These are phyloP conservation scores for Ephialtes manifestator DNA, from an alignment of 2,888 invertebrate genomes.

Conservation along the genomic window DNA sequence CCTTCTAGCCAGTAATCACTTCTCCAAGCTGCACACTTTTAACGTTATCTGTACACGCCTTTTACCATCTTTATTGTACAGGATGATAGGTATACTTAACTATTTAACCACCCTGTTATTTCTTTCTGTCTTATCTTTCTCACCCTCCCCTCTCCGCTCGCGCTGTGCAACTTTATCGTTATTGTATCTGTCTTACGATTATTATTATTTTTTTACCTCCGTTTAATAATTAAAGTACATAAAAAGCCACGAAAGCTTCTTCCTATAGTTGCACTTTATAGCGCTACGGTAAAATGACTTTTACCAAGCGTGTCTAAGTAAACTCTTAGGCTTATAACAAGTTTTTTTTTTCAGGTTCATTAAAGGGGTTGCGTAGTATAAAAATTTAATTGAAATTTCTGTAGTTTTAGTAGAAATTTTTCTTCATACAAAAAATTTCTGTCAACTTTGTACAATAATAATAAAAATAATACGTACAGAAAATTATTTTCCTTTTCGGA, in stretches of 20 bases:
- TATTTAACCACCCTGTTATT: conserved; percentile 30
- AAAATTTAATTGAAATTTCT: not conserved
- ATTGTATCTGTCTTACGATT: not conserved
- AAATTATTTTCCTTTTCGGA: no score
- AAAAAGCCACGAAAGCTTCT: not conserved
- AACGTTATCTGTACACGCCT: conserved; percentile 24
- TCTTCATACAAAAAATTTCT: not conserved
- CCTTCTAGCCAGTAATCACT: conserved; percentile 21
- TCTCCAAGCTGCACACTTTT: not conserved
- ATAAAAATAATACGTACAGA: no score
- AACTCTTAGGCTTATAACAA: not conserved
- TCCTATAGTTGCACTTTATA: not conserved
- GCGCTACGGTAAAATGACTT: not conserved
- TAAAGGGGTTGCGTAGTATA: not conserved
- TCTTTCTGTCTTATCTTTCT: conserved; percentile 8
- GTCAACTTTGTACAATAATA: no score
- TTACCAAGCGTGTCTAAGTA: not conserved
- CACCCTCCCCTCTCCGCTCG: not conserved
- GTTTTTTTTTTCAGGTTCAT: not conserved
- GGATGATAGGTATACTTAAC: not conserved
- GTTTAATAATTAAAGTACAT: conserved; percentile 16
- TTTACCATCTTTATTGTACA: conserved; percentile 21
- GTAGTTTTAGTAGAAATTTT: not conserved
- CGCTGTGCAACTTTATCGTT: conserved; percentile 31
- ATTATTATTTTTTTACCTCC: not conserved